phyloP scores from a whole-genome alignment of 2,797 vertebrate species.

The Gallinago solitaria region DNA sequence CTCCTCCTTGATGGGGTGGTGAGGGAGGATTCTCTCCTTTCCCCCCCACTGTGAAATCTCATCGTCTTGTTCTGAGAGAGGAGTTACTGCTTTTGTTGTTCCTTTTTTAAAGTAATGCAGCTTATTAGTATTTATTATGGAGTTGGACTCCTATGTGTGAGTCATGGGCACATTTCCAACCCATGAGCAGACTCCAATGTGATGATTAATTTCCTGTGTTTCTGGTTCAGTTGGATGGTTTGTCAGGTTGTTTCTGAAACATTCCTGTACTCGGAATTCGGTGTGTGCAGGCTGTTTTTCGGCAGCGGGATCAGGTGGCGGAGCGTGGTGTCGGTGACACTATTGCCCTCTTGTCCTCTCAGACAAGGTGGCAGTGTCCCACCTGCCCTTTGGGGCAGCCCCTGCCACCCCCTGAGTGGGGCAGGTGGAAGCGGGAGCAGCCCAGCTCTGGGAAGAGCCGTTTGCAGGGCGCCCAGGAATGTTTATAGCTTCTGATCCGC shows the following conservation, averaged over 20 bases:
- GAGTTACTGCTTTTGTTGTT: neutral
- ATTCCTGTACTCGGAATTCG: fast-evolving
- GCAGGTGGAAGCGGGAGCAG: neutral
- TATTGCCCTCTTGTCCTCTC: neutral
- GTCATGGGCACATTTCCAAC: neutral
- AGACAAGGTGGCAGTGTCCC: fast-evolving
- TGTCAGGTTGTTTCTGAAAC: neutral
- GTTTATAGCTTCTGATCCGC: neutral
- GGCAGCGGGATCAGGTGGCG: neutral
- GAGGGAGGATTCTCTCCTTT: neutral
- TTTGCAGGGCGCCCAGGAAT: neutral
- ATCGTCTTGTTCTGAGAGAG: neutral
- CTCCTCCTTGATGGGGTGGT: neutral
- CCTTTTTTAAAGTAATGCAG: neutral
- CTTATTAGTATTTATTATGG: neutral
- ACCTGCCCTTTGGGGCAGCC: neutral
- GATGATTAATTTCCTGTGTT: neutral
- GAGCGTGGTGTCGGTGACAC: neutral
- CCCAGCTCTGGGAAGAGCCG: neutral
- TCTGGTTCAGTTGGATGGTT: neutral
- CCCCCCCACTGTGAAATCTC: neutral
- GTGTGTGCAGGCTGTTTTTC: neutral
- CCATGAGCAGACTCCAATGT: neutral
- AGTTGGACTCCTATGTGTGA: neutral
- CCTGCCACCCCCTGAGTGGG: neutral